Evolutionary conservation across 1,140 invertebrate genomes (phyloP).

Genomic region (Drosophila sp.): DNA sequence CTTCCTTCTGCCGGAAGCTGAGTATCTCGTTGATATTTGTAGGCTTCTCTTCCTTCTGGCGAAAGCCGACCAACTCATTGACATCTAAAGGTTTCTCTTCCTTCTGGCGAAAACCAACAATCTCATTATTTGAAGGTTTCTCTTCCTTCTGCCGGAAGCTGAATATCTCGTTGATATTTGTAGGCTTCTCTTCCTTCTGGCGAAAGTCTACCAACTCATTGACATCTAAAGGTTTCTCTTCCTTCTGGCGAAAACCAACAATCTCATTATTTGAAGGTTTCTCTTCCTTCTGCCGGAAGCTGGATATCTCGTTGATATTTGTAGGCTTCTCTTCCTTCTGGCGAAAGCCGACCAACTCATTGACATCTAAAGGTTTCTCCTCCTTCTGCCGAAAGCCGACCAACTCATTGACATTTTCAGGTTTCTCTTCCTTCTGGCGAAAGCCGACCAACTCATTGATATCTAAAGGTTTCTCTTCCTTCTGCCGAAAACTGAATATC

Average conservation of each 20-base stretch:
- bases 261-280: neutral
- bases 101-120: no score
- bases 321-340: no score
- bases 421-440: no score
- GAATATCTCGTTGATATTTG: neutral
- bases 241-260: no score
- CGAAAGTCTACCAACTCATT: no score
- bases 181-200: neutral
- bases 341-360: no score
- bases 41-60: neutral
- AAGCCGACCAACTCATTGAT: neutral
- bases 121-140: neutral
- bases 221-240: no score
- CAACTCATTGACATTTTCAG: no score
- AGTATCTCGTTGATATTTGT: neutral
- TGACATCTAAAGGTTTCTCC: no score
- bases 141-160: neutral
- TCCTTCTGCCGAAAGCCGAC: no score
- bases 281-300: neutral
- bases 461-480: neutral
- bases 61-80: neutral
- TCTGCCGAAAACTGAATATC: neutral
- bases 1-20: neutral
- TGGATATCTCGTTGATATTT: no score
- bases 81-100: constrained; percentile 3